These are phyloP conservation scores for Idaea aversata DNA, from an alignment of 2,888 invertebrate genomes.

Conservation along the genomic window DNA sequence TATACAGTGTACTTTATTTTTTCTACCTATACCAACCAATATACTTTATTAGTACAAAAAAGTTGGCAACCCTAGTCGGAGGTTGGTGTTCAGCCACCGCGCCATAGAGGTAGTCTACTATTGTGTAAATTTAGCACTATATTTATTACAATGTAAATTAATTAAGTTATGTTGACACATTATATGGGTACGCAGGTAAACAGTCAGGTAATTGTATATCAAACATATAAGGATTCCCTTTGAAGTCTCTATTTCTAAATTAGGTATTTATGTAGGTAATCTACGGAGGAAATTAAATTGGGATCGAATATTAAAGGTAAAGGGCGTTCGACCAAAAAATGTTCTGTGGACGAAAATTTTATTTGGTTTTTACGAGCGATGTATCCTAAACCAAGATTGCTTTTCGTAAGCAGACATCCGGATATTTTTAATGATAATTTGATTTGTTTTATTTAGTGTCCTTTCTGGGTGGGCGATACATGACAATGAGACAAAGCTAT, in stretches of 20 bases:
- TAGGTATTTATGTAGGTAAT: not conserved
- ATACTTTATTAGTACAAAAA: no score
- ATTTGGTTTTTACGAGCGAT: not conserved
- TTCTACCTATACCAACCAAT: no score
- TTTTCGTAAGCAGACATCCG: slow-evolving; percentile 1
- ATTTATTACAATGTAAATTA: no score
- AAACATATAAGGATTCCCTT: not conserved
- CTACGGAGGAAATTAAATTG: not conserved
- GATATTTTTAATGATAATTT: not conserved
- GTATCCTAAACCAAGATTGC: not conserved
- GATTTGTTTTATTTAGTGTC: not conserved
- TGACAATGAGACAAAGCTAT: not conserved
- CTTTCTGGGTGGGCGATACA: not conserved
- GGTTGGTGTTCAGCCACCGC: no score
- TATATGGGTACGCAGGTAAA: no score
- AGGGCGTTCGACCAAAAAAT: not conserved
- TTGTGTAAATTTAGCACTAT: no score
- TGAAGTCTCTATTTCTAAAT: not conserved
- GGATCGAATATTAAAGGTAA: not conserved
- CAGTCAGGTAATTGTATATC: no score
- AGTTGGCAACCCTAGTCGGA: no score
- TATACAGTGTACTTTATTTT: no score
- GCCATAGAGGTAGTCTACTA: no score
- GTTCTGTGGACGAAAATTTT: not conserved
- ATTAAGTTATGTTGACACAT: no score